These are phyloP conservation scores for Aromia moschata DNA, from an alignment of 2,888 invertebrate species.

Conservation along the genomic window DNA sequence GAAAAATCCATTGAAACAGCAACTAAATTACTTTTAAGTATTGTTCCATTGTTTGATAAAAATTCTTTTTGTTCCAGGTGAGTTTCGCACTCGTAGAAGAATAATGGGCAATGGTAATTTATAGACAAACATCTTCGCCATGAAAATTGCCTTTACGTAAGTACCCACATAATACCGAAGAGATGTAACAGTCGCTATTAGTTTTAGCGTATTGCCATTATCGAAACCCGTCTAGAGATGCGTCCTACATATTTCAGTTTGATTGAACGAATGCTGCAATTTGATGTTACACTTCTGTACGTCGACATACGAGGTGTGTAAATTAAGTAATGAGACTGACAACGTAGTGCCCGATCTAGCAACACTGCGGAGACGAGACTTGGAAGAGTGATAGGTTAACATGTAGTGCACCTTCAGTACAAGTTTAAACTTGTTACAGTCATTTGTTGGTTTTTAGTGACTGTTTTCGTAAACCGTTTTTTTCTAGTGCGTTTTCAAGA, in stretches of 20 bases:
- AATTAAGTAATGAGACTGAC: too few species aligned
- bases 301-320: background rate
- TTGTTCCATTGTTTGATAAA: slow-evolving; percentile 21
- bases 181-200: background rate
- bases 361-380: too few species aligned
- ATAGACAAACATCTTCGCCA: background rate
- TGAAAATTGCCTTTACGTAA: slow-evolving; percentile 18
- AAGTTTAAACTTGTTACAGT: too few species aligned
- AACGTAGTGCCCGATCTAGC: too few species aligned
- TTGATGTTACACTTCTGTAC: background rate
- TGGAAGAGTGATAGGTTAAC: too few species aligned
- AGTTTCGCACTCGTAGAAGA: slow-evolving; percentile 4
- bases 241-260: slow-evolving; percentile 4
- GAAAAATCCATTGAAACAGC: background rate
- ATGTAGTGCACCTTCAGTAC: too few species aligned
- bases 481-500: too few species aligned
- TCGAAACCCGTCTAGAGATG: slow-evolving; percentile 1
- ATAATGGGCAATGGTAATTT: background rate
- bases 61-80: slow-evolving; percentile 18
- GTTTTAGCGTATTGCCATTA: background rate
- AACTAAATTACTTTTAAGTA: slow-evolving; percentile 11
- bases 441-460: too few species aligned
- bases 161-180: slow-evolving; percentile 7
- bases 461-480: too few species aligned
- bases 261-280: background rate